Percentiles rank a stretch among this genome's conserved stretches.
These are phyloP conservation scores for Polydrusus pterygomalis DNA, from an alignment of 2,888 invertebrate genomes.

Conservation along the genomic window DNA sequence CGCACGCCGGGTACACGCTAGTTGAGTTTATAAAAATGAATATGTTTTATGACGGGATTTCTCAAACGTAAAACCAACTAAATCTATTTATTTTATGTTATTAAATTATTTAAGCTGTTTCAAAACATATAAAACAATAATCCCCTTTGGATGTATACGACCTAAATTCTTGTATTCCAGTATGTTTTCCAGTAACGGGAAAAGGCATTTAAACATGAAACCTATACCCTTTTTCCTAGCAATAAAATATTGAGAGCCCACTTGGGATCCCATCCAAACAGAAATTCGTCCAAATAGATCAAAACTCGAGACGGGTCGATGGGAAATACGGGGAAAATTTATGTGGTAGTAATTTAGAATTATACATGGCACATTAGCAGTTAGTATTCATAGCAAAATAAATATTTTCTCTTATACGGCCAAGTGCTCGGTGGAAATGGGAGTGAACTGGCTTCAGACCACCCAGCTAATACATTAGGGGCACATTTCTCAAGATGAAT, in stretches of 20 bases:
- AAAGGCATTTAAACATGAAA: slow-evolving; percentile 11
- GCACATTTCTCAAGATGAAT: too few relatives aligned
- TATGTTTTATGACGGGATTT: too few relatives aligned
- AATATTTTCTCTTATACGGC: not conserved
- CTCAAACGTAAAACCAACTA: too few relatives aligned
- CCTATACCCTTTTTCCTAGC: slow-evolving; percentile 14
- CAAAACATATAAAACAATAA: not conserved
- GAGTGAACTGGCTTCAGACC: too few relatives aligned
- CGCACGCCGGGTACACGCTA: too few relatives aligned
- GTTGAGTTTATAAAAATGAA: too few relatives aligned
- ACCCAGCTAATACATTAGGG: too few relatives aligned
- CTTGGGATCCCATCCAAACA: slow-evolving; percentile 15
- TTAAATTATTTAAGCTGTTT: not conserved
- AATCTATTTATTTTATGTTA: not conserved
- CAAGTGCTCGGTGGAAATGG: too few relatives aligned
- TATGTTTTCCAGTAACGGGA: not conserved
- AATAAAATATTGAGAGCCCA: slow-evolving; percentile 15
- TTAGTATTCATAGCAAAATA: not conserved
- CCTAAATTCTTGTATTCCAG: slow-evolving; percentile 1
- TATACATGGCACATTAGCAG: not conserved
- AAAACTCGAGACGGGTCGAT: slow-evolving; percentile 7
- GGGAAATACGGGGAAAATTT: slow-evolving; percentile 7
- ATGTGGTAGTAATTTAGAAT: slow-evolving; percentile 6
- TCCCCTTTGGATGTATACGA: not conserved
- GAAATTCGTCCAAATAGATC: slow-evolving; percentile 15